Evolutionary conservation across 2,797 vertebrate species (phyloP).

Genomic region (Apodemus agrarius): DNA sequence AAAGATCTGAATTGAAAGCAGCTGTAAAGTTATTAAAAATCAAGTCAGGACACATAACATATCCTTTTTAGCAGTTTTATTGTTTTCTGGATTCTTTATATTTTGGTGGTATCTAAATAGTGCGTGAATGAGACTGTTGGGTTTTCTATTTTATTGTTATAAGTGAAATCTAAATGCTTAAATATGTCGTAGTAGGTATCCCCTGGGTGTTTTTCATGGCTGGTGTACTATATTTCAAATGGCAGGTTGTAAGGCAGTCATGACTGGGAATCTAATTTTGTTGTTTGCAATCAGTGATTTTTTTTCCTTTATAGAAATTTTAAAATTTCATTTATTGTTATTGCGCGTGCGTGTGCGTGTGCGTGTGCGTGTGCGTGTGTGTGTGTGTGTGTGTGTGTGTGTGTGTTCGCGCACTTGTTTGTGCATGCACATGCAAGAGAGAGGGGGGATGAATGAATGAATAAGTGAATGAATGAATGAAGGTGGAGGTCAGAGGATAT

Average conservation of each 20-base stretch:
- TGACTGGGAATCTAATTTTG: conserved; percentile 22
- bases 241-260: conserved; percentile 36
- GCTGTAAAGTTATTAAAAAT: conserved; percentile 78
- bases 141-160: conserved; percentile 42
- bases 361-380: too few species aligned
- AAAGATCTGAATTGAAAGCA: conserved; percentile 77
- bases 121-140: conserved; percentile 28
- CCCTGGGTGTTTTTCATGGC: conserved; percentile 21
- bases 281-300: background rate
- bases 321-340: background rate
- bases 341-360: background rate
- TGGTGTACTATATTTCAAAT: conserved; percentile 42
- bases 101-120: conserved; percentile 41
- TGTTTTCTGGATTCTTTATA: conserved; percentile 65
- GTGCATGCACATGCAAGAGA: too few species aligned
- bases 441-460: background rate
- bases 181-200: background rate
- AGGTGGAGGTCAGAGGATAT: too few species aligned
- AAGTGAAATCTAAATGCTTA: conserved; percentile 59
- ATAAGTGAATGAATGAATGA: background rate
- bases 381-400: too few species aligned
- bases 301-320: conserved; percentile 14
- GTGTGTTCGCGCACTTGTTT: too few species aligned
- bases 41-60: conserved; percentile 41
- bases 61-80: conserved; percentile 49